Percentiles rank a stretch among this genome's conserved stretches.
Conservation (phyloP, 2,888 invertebrate genomes). For the Epistrophe grossulariae region DNA sequence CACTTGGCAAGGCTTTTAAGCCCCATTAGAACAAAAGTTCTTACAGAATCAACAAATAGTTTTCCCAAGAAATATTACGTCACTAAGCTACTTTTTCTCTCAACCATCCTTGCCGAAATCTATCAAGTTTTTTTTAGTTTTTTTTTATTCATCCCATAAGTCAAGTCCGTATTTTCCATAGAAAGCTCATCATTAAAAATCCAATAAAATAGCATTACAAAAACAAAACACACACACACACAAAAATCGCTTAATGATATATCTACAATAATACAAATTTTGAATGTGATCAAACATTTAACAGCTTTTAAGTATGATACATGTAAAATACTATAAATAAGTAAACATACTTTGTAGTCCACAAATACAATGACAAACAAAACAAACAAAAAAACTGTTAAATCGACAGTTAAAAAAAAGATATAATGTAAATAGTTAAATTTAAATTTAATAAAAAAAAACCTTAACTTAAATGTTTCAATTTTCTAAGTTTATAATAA, state of each 20-base stretch:
- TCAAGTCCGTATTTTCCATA: conserved; percentile 10
- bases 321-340: conserved; percentile 52
- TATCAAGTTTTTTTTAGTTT: neutral
- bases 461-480: conserved; percentile 60
- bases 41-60: neutral
- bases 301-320: conserved; percentile 62
- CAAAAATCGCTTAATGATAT: conserved; percentile 65
- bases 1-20: too few species aligned
- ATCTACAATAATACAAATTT: conserved; percentile 72
- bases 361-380: conserved; percentile 42
- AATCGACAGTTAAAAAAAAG: conserved; percentile 48
- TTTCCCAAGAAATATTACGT: neutral
- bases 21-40: too few species aligned
- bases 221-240: conserved; percentile 43
- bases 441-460: conserved; percentile 16
- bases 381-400: conserved; percentile 45
- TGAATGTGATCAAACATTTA: conserved; percentile 71
- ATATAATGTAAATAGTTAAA: conserved; percentile 66
- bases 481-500: conserved; percentile 69
- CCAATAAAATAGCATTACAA: conserved; percentile 39
- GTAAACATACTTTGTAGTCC: conserved; percentile 60
- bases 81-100: neutral
- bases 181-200: conserved; percentile 17
- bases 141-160: neutral
- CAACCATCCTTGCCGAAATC: neutral